Conservation (phyloP, 2,888 invertebrate genomes). For the Amphimallon solstitiale region DNA sequence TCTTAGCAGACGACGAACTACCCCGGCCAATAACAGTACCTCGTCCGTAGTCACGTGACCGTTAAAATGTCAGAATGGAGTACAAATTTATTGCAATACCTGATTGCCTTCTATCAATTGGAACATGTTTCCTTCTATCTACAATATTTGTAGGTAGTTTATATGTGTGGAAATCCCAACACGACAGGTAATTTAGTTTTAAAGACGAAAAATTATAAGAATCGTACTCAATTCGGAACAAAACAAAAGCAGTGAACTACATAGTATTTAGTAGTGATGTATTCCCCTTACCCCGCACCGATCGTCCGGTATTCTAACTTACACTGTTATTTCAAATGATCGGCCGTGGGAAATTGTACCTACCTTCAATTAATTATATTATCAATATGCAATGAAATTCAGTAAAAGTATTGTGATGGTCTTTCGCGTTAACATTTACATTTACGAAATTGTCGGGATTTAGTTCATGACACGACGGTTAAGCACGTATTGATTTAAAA, state of each 20-base stretch:
- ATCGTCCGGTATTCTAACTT: constrained; percentile 1
- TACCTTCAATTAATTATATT: constrained; percentile 29
- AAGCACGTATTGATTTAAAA: constrained; percentile 38
- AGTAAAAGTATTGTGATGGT: neutral
- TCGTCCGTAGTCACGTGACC: constrained; percentile 56
- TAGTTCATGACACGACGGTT: constrained; percentile 1
- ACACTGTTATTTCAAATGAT: constrained; percentile 13
- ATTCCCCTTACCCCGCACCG: constrained; percentile 29
- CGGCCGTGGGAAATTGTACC: constrained; percentile 17
- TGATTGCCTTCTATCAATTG: constrained; percentile 71
- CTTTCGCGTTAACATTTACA: neutral
- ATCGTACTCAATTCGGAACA: constrained; percentile 42
- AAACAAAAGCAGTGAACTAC: constrained; percentile 45
- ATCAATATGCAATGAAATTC: constrained; percentile 28
- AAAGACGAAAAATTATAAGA: constrained; percentile 38
- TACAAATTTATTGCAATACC: constrained; percentile 55
- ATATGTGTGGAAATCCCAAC: constrained; percentile 84
- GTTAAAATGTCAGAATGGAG: constrained; percentile 57
- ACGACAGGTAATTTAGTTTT: constrained; percentile 71
- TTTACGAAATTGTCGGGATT: neutral
- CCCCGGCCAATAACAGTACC: constrained; percentile 53
- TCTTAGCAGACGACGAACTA: constrained; percentile 62
- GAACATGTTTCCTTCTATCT: constrained; percentile 81
- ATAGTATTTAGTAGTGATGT: constrained; percentile 44
- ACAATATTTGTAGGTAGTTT: constrained; percentile 86